A percentile compares a stretch with the other conserved stretches of the same genome.
These are phyloP conservation scores for Antechinus flavipes DNA, from an alignment of 2,113 vertebrate genomes.

Conservation along the genomic window DNA sequence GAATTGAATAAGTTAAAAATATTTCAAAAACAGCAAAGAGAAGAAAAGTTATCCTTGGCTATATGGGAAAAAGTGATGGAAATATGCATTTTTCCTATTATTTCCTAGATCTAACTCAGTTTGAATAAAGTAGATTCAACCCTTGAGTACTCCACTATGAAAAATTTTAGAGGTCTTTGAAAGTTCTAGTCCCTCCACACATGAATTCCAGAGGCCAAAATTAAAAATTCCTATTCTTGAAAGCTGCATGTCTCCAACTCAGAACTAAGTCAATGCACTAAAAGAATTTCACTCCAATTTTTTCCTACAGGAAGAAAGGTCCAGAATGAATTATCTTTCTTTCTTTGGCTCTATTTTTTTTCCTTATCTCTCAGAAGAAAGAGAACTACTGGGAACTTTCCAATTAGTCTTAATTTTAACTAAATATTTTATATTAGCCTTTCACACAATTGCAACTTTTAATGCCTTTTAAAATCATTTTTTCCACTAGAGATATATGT, in stretches of 20 bases:
- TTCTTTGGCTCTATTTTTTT: neutral
- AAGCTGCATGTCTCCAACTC: neutral
- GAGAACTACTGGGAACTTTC: neutral
- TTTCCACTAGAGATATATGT: conserved; percentile 42
- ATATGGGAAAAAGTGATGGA: neutral
- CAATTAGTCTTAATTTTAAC: conserved; percentile 63
- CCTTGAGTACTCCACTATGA: neutral
- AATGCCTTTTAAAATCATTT: conserved; percentile 69
- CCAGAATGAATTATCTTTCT: neutral
- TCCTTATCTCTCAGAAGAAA: neutral
- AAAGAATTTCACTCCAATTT: neutral
- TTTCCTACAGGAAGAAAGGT: neutral
- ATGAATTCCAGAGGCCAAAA: neutral
- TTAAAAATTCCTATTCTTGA: neutral
- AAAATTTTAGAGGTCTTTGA: neutral
- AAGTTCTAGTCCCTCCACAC: neutral
- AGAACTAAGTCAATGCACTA: neutral
- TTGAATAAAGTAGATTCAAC: neutral
- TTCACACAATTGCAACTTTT: conserved; percentile 54
- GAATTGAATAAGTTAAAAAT: neutral
- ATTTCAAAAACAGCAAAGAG: neutral
- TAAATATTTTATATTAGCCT: conserved; percentile 68
- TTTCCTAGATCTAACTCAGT: neutral
- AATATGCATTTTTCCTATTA: neutral
- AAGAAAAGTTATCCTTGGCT: neutral